phyloP scores from a whole-genome alignment of 2,113 vertebrate species.

The Gymnogyps californianus region DNA sequence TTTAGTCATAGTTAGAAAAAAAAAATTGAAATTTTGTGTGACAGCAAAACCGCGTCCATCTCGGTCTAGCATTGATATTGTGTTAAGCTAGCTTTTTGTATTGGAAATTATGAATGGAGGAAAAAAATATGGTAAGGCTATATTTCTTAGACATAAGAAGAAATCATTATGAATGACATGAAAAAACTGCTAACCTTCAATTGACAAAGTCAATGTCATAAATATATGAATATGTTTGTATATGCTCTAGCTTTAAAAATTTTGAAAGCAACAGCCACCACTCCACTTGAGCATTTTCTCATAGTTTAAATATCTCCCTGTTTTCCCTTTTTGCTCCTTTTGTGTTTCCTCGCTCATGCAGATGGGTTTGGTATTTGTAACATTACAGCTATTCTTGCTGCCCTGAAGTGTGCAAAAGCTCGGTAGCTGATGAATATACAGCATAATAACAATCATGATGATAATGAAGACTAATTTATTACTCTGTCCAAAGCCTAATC shows the following conservation, averaged over 20 bases:
- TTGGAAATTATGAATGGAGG: background rate
- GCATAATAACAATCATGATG: background rate
- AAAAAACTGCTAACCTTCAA: background rate
- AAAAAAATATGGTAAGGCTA: background rate
- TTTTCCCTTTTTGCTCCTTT: background rate
- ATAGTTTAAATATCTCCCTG: background rate
- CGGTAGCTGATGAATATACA: background rate
- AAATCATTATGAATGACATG: background rate
- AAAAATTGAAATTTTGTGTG: background rate
- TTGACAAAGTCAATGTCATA: background rate
- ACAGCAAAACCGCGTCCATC: background rate
- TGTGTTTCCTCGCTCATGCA: background rate
- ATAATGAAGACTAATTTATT: background rate
- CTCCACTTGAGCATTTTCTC: background rate
- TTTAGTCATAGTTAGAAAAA: background rate
- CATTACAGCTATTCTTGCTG: background rate
- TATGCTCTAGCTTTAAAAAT: background rate
- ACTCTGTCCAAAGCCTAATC: background rate
- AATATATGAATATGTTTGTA: background rate
- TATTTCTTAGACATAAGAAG: background rate
- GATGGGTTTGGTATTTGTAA: background rate
- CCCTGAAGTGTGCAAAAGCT: background rate
- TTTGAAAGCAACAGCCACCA: background rate
- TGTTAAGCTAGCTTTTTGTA: background rate
- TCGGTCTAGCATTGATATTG: background rate